These are phyloP conservation scores for Monochamus saltuarius DNA, from an alignment of 1,140 invertebrate species.

Conservation along the genomic window DNA sequence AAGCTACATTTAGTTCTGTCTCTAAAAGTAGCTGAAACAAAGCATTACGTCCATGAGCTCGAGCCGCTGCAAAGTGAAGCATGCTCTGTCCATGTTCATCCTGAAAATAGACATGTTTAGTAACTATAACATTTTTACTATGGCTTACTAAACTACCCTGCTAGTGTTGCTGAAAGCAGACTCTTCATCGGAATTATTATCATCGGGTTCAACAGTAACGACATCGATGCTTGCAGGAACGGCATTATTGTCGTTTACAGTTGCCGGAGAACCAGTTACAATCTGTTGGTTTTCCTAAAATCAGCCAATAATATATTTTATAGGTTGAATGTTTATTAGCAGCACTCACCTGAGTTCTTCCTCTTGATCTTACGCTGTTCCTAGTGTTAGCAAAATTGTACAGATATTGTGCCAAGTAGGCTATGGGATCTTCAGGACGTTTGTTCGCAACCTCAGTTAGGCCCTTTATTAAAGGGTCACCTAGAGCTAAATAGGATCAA, in stretches of 20 bases:
- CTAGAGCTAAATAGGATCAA: conserved; percentile 63
- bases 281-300: conserved; percentile 22
- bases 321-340: not conserved
- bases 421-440: conserved; percentile 78
- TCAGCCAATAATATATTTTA: no score
- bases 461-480: conserved; percentile 83
- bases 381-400: conserved; percentile 68
- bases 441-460: conserved; percentile 80
- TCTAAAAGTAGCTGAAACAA: conserved; percentile 77
- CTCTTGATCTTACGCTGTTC: conserved; percentile 34
- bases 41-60: conserved; percentile 73
- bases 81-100: conserved; percentile 86
- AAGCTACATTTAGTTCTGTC: conserved; percentile 73
- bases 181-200: conserved; percentile 45
- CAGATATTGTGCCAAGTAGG: conserved; percentile 78
- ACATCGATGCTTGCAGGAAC: conserved; percentile 46
- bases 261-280: conserved; percentile 29
- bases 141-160: conserved; percentile 53
- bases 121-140: not conserved
- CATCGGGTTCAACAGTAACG: conserved; percentile 48
- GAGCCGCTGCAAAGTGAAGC: conserved; percentile 82
- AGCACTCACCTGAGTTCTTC: conserved; percentile 40
- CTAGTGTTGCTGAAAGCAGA: conserved; percentile 62
- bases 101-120: conserved; percentile 51
- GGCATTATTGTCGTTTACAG: conserved; percentile 54